Evolutionary conservation across 2,888 invertebrate species (phyloP).

Genomic region (Eupithecia pulchellata): DNA sequence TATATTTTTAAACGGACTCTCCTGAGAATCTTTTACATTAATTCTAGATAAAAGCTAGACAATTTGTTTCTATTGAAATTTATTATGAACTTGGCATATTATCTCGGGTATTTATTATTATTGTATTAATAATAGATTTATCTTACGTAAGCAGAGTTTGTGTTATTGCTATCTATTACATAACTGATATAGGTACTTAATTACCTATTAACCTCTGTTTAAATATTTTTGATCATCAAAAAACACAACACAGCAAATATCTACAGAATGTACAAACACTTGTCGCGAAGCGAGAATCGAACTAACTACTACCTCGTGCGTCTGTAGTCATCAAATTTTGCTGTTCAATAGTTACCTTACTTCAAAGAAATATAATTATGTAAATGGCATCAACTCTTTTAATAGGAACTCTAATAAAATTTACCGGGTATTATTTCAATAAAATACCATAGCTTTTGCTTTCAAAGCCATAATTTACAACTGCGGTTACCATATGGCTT

Average conservation of each 20-base stretch:
- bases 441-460: slow-evolving; percentile 20
- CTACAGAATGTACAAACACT: too few species aligned
- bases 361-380: not conserved
- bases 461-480: slow-evolving; percentile 30
- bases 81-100: too few species aligned
- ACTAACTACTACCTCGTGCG: too few species aligned
- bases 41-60: not conserved
- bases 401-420: not conserved
- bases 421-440: slow-evolving; percentile 5
- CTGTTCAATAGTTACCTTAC: not conserved
- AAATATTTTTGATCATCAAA: too few species aligned
- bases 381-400: not conserved
- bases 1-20: not conserved
- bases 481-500: slow-evolving; percentile 30
- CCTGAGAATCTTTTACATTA: not conserved
- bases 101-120: not conserved
- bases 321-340: too few species aligned
- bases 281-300: too few species aligned
- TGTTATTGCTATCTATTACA: too few species aligned
- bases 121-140: too few species aligned
- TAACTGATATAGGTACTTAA: too few species aligned
- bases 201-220: too few species aligned
- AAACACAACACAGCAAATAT: too few species aligned
- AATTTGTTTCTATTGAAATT: not conserved
- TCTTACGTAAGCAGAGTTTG: too few species aligned